Percentiles rank a stretch among this genome's conserved stretches.
Evolutionary conservation across 2,888 invertebrate genomes (phyloP).

Genomic region (Achlya flavicornis): DNA sequence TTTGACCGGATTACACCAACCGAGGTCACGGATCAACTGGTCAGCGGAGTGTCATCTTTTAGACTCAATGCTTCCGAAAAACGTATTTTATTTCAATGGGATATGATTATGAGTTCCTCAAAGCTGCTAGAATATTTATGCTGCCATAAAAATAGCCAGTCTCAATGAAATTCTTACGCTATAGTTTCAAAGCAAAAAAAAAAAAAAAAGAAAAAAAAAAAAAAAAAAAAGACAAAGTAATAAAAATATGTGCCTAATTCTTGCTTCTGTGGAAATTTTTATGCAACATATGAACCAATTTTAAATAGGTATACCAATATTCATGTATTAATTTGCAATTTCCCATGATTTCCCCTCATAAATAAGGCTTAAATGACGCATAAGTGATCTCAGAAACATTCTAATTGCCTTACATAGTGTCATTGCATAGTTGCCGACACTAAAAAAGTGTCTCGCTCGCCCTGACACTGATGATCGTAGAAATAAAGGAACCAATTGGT

Average conservation of each 20-base stretch:
- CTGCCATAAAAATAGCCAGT: too few species aligned
- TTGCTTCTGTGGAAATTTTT: background rate
- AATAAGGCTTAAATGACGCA: constrained; percentile 22
- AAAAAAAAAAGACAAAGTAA: too few species aligned
- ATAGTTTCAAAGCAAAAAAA: too few species aligned
- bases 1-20: too few species aligned
- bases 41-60: too few species aligned
- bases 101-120: too few species aligned
- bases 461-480: constrained; percentile 78
- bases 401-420: constrained; percentile 45
- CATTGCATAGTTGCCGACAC: constrained; percentile 22
- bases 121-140: too few species aligned
- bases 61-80: too few species aligned
- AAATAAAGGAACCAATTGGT: constrained; percentile 54
- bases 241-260: background rate
- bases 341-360: constrained; percentile 23
- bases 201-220: too few species aligned
- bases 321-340: constrained; percentile 5
- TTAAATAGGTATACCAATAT: background rate
- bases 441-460: constrained; percentile 68
- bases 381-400: constrained; percentile 47
- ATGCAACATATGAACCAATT: background rate
- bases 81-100: too few species aligned
- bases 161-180: too few species aligned
- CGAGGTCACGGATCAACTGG: too few species aligned